Evolutionary conservation across 2,113 vertebrate genomes (phyloP).

Genomic region (Tragelaphus scriptus): DNA sequence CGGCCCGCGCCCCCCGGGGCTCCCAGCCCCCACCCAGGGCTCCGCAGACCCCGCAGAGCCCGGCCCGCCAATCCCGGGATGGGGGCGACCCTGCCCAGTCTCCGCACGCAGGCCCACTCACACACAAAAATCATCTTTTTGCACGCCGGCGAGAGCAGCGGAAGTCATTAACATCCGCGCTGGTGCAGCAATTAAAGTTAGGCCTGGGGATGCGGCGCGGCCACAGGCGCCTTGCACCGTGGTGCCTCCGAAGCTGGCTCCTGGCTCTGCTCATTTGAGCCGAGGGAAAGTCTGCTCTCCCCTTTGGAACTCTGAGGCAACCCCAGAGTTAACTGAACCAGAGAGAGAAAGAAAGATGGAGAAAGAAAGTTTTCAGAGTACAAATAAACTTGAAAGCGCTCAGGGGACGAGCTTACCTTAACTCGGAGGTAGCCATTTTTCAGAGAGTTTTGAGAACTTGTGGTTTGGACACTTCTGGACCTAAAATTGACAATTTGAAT

Average conservation of each 20-base stretch:
- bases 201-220: constrained; percentile 80
- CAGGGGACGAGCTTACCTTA: constrained; percentile 90
- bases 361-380: constrained; percentile 67
- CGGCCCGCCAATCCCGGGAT: neutral
- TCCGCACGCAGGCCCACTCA: neutral
- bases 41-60: neutral
- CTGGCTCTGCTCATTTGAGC: constrained; percentile 44
- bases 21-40: constrained; percentile 40
- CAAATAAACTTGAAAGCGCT: constrained; percentile 82
- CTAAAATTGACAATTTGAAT: constrained; percentile 88
- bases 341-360: constrained; percentile 33
- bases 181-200: constrained; percentile 81
- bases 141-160: constrained; percentile 76
- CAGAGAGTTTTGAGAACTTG: constrained; percentile 85
- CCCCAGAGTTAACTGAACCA: constrained; percentile 56
- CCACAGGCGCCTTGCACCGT: constrained; percentile 69
- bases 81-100: neutral
- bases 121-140: constrained; percentile 64
- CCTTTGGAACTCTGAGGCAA: constrained; percentile 59
- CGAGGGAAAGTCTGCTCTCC: constrained; percentile 49
- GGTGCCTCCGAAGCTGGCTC: constrained; percentile 67
- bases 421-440: constrained; percentile 83
- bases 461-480: constrained; percentile 84
- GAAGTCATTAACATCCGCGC: constrained; percentile 82
- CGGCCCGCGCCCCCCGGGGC: neutral